phyloP scores from a whole-genome alignment of 2,113 vertebrate species.

The Silurus meridionalis region DNA sequence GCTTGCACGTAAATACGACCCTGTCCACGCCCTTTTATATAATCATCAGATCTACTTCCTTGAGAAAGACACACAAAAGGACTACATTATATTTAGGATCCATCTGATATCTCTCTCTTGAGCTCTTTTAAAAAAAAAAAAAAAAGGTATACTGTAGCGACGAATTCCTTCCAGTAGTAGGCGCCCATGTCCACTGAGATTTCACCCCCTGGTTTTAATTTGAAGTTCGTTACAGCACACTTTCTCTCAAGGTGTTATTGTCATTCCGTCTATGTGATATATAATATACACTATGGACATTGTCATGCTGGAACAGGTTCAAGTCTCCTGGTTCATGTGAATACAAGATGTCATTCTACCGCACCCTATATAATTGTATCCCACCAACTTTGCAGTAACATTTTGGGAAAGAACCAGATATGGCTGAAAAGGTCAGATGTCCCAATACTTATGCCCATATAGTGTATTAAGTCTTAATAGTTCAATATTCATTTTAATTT shows the following conservation, averaged over 20 bases:
- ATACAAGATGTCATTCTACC: too few species aligned
- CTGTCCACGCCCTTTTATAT: neutral
- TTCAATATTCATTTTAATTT: neutral
- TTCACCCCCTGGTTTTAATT: constrained; percentile 22
- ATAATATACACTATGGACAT: neutral
- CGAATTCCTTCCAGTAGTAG: constrained; percentile 41
- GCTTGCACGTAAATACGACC: neutral
- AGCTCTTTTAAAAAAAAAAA: neutral
- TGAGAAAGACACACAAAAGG: neutral
- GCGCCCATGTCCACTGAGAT: neutral
- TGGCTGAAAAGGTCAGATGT: too few species aligned
- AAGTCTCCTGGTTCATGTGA: too few species aligned
- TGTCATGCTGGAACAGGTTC: too few species aligned
- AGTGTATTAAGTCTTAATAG: too few species aligned
- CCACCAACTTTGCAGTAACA: too few species aligned
- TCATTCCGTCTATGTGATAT: neutral
- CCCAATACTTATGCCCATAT: too few species aligned
- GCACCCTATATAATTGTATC: too few species aligned
- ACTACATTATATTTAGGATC: constrained; percentile 16
- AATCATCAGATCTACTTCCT: neutral
- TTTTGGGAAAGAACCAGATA: too few species aligned
- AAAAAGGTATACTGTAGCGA: neutral
- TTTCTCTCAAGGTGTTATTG: neutral
- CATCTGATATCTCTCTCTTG: constrained; percentile 32
- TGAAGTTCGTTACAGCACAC: neutral